These are phyloP conservation scores for Herminia tarsipennalis DNA, from an alignment of 2,888 invertebrate genomes.

Conservation along the genomic window DNA sequence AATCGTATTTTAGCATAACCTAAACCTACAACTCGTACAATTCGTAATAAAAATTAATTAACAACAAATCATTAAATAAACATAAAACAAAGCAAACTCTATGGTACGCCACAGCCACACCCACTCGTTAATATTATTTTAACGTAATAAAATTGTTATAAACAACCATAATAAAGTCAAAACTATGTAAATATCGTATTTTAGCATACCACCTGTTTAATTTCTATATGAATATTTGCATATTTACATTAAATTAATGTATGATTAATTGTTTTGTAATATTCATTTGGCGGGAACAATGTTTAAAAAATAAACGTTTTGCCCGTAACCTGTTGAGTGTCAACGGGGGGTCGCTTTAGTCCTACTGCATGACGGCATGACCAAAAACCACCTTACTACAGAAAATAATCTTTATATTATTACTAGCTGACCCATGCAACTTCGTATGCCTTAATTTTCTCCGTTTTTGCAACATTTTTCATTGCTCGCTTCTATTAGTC, in stretches of 20 bases:
- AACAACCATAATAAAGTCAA: conserved; percentile 21
- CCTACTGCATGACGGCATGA: conserved; percentile 2
- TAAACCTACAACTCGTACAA: neutral
- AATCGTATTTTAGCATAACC: no score
- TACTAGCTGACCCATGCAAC: no score
- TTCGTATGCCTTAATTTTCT: no score
- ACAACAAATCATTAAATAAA: conserved; percentile 14
- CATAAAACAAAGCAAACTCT: conserved; percentile 23
- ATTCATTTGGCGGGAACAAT: conserved; percentile 48
- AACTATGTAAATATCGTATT: conserved; percentile 35
- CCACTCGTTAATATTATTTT: conserved; percentile 23
- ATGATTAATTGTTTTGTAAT: conserved; percentile 55
- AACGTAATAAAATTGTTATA: conserved; percentile 23
- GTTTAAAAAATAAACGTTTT: conserved; percentile 29
- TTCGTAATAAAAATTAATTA: conserved; percentile 4
- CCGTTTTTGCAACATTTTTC: no score
- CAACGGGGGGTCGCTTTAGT: conserved; percentile 35
- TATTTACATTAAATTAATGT: conserved; percentile 38
- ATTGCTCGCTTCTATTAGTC: no score
- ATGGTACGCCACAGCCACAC: conserved; percentile 33
- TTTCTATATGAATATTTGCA: conserved; percentile 37
- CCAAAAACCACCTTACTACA: no score
- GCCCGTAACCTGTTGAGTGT: conserved; percentile 25
- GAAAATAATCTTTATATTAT: no score
- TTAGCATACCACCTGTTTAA: conserved; percentile 47